Evolutionary conservation across 1,140 invertebrate genomes (phyloP).

Genomic region (Neodiprion fabricii): DNA sequence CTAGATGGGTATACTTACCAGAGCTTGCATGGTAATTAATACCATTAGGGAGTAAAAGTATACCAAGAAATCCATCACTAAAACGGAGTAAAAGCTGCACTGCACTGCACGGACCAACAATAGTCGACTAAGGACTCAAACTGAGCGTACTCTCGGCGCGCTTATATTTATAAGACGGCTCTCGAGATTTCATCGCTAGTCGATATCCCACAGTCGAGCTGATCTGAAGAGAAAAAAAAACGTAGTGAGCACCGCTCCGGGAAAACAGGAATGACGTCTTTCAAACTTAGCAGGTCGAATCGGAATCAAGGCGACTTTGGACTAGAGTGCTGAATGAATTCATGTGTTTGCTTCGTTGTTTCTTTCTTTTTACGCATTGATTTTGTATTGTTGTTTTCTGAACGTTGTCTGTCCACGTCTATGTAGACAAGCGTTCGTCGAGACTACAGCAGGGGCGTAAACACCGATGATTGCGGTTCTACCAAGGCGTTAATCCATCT

Average conservation of each 20-base stretch:
- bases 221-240: background rate
- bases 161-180: background rate
- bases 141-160: background rate
- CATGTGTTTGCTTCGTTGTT: too few species aligned
- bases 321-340: too few species aligned
- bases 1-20: background rate
- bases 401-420: too few species aligned
- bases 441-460: too few species aligned
- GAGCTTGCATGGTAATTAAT: background rate
- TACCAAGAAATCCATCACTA: background rate
- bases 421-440: too few species aligned
- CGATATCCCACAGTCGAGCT: background rate
- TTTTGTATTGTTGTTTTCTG: too few species aligned
- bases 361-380: too few species aligned
- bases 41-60: background rate
- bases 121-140: background rate
- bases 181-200: conserved; percentile 2
- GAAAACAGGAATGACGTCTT: conserved; percentile 5
- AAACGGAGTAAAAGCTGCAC: background rate
- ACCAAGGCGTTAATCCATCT: too few species aligned
- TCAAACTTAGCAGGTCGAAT: background rate
- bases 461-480: too few species aligned
- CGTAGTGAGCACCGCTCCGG: background rate
- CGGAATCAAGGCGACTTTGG: too few species aligned
- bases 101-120: background rate